Evolutionary conservation across 2,113 vertebrate genomes (phyloP).

Genomic region (Hemicordylus capensis): DNA sequence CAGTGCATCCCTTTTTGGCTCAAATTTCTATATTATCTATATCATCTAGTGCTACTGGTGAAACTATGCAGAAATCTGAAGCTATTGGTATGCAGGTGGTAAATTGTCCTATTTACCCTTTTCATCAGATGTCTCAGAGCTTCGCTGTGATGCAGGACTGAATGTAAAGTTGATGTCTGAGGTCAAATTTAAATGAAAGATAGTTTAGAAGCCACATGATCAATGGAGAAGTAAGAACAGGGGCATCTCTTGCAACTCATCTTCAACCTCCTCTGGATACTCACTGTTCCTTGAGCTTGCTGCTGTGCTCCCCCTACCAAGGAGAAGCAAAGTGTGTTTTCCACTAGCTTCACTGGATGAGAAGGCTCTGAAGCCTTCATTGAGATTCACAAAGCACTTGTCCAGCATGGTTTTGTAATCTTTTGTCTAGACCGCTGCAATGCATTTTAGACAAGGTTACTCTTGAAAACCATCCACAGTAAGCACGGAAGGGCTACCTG

Average conservation of each 20-base stretch:
- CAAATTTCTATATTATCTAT: no score
- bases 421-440: background rate
- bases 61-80: no score
- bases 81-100: background rate
- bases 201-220: background rate
- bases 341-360: background rate
- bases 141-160: no score
- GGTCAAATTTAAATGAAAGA: background rate
- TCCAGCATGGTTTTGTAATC: background rate
- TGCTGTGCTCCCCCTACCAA: background rate
- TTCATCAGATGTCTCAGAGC: no score
- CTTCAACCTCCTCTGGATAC: background rate
- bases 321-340: background rate
- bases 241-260: background rate
- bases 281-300: background rate
- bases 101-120: no score
- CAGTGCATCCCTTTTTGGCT: no score
- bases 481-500: background rate
- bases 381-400: background rate
- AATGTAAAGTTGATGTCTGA: background rate
- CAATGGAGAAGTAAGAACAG: background rate
- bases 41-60: no score
- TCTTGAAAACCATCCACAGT: background rate
- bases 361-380: background rate
- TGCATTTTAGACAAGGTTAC: background rate